Conservation (phyloP, 1,140 invertebrate genomes). For the Spodoptera frugiperda region DNA sequence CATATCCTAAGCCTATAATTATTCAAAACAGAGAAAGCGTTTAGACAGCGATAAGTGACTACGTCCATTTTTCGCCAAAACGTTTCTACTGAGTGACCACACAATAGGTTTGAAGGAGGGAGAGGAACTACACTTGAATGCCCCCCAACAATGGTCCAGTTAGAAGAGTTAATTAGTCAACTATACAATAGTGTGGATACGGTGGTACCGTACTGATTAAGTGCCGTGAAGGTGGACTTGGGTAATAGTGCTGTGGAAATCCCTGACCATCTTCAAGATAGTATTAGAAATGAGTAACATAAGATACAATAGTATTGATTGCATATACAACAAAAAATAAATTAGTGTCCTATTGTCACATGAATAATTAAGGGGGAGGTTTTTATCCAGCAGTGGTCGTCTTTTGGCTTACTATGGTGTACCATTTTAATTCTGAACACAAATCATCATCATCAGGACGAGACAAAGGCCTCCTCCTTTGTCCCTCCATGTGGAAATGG, state of each 20-base stretch:
- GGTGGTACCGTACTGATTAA: conserved; percentile 29
- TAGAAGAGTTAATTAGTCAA: conserved; percentile 30
- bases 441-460: too few relatives aligned
- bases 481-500: too few relatives aligned
- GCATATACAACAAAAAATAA: too few relatives aligned
- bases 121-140: conserved; percentile 34
- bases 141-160: conserved; percentile 33
- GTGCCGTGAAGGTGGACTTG: conserved; percentile 19
- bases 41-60: neutral
- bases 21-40: neutral
- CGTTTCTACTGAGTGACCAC: conserved; percentile 38
- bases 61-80: conserved; percentile 1
- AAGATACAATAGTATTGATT: too few relatives aligned
- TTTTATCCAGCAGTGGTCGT: too few relatives aligned
- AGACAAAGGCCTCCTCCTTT: too few relatives aligned
- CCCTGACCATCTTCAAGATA: neutral
- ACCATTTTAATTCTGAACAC: too few relatives aligned
- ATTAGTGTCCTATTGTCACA: too few relatives aligned
- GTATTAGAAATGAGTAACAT: neutral
- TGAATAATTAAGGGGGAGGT: too few relatives aligned
- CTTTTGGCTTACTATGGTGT: too few relatives aligned
- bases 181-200: conserved; percentile 5
- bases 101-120: conserved; percentile 22
- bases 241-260: neutral
- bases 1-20: neutral